Base-by-base conservation (phyloP, 2,888 invertebrate species). In the Mythimna lalbum region DNA sequence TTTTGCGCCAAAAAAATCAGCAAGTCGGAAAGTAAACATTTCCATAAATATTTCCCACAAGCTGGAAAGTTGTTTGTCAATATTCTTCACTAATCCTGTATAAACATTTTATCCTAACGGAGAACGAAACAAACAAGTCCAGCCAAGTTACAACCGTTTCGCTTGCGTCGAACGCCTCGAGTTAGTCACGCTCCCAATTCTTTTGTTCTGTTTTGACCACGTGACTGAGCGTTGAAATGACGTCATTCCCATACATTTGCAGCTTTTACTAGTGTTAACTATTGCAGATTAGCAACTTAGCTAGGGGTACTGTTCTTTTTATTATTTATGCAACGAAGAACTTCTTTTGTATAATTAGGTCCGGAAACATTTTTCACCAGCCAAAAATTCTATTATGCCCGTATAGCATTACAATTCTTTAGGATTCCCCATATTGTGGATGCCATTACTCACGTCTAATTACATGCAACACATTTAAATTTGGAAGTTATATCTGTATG, bases 351-450 rank as follows among this genome's bases (percentile, higher is more conserved):
- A 9, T 33, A 23, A 0, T 5, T 39, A 0, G 12, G 1, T 33
- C n/a, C 52, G 64, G 53, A 62, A 62, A 77, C 43, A 81, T 81
- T 69, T 76, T 69, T 76, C 50, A 62, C 55, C 6, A 31, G 27
- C 6, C 63, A 27, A 39, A 59, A n/a, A 59, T 12, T 27, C n/a
- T 33, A 19, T 2, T 14, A 65, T 65, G 76, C 27, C 52, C 36
- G 68, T 67, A n/a, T 23, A 68, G 27, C 73, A 77, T 81, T 76
- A 81, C 33, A n/a, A 77, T 81, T 68, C 61, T 49, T 77, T 21
- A 81, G 61, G 69, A 69, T 77, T 77, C 56, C 78, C 61, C 43
- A 62, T 69, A 55, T 4, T 31, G 33, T 70, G 3, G 47, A 39
- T 21, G 64, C 21, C 63, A 77, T 77, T 63, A 81, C 63, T 76